Percentiles rank a stretch among this genome's conserved stretches.
phyloP scores from a whole-genome alignment of 2,797 vertebrate species.

The Limnodromus scolopaceus region DNA sequence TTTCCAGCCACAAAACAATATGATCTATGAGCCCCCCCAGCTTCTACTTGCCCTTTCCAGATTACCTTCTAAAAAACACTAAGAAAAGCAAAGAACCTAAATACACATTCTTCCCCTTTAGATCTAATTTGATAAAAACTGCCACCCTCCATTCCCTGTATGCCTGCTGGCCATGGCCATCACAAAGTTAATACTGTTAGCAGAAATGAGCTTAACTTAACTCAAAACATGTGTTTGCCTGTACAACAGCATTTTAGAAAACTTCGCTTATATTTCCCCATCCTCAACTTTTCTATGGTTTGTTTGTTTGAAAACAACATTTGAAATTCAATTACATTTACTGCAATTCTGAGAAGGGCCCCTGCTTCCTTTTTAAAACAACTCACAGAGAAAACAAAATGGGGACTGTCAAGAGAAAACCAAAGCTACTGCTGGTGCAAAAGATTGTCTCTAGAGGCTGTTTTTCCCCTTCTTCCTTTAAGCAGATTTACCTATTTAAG shows the following conservation, averaged over 20 bases:
- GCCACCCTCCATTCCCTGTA: neutral
- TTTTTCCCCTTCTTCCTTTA: neutral
- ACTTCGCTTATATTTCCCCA: neutral
- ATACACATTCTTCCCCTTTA: neutral
- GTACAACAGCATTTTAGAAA: conserved; percentile 19
- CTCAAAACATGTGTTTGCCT: conserved; percentile 43
- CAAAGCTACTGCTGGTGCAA: neutral
- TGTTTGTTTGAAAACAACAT: conserved; percentile 47
- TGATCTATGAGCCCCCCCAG: neutral
- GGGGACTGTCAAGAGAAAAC: neutral
- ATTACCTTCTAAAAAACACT: neutral
- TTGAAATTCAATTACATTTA: conserved; percentile 45
- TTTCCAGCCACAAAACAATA: neutral
- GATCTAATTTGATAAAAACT: conserved; percentile 33
- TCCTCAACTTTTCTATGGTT: neutral
- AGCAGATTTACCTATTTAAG: neutral
- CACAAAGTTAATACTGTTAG: conserved; percentile 46
- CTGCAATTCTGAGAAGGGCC: neutral
- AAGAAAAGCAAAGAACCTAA: neutral
- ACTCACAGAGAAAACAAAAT: neutral
- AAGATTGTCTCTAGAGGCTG: neutral
- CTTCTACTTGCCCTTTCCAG: neutral
- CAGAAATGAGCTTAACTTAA: conserved; percentile 60
- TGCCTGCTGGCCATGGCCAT: conserved; percentile 22
- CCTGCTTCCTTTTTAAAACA: conserved; percentile 14